Evolutionary conservation across 2,888 invertebrate genomes (phyloP).

Genomic region (Steinernema scapterisci): DNA sequence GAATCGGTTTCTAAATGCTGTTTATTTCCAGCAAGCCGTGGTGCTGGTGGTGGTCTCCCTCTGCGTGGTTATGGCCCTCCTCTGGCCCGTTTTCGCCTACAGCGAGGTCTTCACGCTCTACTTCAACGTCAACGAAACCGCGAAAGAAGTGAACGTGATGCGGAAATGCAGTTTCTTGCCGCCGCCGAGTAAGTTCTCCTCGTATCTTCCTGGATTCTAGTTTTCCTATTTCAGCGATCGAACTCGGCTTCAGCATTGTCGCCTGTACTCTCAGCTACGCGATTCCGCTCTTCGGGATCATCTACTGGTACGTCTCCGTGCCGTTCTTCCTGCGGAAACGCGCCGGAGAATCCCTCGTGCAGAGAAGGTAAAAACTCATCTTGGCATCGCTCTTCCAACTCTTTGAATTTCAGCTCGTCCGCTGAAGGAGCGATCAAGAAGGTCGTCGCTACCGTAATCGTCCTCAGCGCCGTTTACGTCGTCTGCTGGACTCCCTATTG

Average conservation of each 20-base stretch:
- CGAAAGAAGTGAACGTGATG: slow-evolving; percentile 52
- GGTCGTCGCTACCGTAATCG: slow-evolving; percentile 62
- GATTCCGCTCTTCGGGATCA: slow-evolving; percentile 63
- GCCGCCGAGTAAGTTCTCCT: slow-evolving; percentile 40
- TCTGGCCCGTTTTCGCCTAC: slow-evolving; percentile 65
- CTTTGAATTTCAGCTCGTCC: slow-evolving; percentile 44
- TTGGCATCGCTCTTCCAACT: background rate
- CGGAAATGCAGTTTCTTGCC: slow-evolving; percentile 57
- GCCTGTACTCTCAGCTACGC: slow-evolving; percentile 60
- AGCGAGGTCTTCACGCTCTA: slow-evolving; percentile 59
- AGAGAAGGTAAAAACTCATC: slow-evolving; percentile 22
- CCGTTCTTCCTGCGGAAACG: slow-evolving; percentile 63
- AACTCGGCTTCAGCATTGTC: slow-evolving; percentile 62
- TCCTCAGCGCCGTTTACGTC: slow-evolving; percentile 64
- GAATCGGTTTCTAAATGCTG: background rate
- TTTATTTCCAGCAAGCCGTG: slow-evolving; percentile 53
- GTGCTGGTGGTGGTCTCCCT: slow-evolving; percentile 56
- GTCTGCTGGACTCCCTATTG: slow-evolving; percentile 65
- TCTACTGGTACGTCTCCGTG: slow-evolving; percentile 67
- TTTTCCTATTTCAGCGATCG: slow-evolving; percentile 40
- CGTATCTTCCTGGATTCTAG: too few species aligned
- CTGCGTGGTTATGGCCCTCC: slow-evolving; percentile 55
- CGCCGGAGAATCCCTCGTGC: slow-evolving; percentile 55
- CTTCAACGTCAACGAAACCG: slow-evolving; percentile 52
- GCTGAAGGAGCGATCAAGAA: slow-evolving; percentile 62